Conservation (phyloP, 2,888 invertebrate species). For the Diadegma fenestrale region DNA sequence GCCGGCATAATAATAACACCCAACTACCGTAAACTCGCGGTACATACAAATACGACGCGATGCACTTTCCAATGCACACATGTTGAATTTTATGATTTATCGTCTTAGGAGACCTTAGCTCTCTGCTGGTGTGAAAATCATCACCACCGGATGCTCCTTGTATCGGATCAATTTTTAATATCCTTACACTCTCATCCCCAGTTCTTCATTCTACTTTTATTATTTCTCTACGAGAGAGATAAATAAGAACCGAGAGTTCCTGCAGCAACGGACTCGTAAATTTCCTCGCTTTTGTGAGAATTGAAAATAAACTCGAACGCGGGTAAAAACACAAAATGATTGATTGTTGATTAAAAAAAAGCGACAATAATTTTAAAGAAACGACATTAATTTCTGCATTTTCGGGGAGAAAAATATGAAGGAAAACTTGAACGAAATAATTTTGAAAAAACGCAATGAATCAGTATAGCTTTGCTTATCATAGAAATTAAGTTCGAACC, state of each 20-base stretch:
- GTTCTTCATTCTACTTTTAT: conserved; percentile 11
- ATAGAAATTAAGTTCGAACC: conserved; percentile 18
- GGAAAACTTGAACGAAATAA: background rate
- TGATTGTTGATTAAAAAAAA: background rate
- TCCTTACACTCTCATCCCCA: conserved; percentile 26
- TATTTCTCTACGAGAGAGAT: background rate
- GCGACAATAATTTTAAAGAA: too few relatives aligned
- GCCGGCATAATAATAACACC: conserved; percentile 56
- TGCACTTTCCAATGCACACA: conserved; percentile 12
- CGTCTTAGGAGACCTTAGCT: conserved; percentile 49
- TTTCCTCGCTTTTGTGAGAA: conserved; percentile 52
- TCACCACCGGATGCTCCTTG: conserved; percentile 58
- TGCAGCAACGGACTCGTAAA: conserved; percentile 29
- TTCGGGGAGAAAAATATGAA: background rate
- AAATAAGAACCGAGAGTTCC: conserved; percentile 24
- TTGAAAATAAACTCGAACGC: background rate
- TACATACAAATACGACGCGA: background rate
- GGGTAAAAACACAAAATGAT: background rate
- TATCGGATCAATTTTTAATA: conserved; percentile 41
- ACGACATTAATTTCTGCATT: too few relatives aligned
- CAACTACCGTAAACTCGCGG: conserved; percentile 46
- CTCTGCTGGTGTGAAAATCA: conserved; percentile 43
- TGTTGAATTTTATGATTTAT: conserved; percentile 65
- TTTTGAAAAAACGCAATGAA: background rate
- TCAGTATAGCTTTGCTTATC: background rate